Evolutionary conservation across 35 echinoderm and acorn worm species (phyloP).

Genomic region (Nesometra sesokonis): DNA sequence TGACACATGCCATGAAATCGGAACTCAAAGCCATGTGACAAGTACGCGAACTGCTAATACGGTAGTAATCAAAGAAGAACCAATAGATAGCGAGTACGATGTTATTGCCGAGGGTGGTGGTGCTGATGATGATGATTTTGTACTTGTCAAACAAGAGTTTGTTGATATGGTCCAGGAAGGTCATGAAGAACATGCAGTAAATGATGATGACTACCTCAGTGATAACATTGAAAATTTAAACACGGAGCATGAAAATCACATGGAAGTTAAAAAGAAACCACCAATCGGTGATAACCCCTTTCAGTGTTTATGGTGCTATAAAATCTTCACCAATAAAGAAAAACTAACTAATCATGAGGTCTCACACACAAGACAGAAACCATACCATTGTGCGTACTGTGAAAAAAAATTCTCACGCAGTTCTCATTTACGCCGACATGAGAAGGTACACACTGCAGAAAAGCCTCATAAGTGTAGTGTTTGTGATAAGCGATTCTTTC

Average conservation of each 20-base stretch:
- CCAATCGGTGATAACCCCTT: background rate
- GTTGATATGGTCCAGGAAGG: background rate
- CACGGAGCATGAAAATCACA: background rate
- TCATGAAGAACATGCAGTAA: background rate
- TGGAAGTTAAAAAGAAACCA: background rate
- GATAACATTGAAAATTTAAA: background rate
- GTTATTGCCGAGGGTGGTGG: background rate
- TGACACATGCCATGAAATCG: no score
- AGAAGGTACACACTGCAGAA: background rate
- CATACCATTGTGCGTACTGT: background rate
- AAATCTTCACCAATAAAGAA: background rate
- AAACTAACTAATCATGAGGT: background rate
- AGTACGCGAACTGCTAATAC: background rate
- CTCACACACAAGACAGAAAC: background rate
- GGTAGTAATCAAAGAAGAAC: background rate
- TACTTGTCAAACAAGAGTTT: background rate
- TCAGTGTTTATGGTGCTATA: background rate
- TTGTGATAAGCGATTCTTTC: conserved; percentile 2
- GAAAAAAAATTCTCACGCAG: background rate
- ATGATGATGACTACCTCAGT: background rate
- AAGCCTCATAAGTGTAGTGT: background rate
- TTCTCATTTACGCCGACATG: background rate
- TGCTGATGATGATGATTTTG: background rate
- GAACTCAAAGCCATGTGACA: background rate
- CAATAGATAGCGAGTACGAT: no score